Conservation (phyloP, 2,797 vertebrate species). For the Schizopygopsis pylzovi region DNA sequence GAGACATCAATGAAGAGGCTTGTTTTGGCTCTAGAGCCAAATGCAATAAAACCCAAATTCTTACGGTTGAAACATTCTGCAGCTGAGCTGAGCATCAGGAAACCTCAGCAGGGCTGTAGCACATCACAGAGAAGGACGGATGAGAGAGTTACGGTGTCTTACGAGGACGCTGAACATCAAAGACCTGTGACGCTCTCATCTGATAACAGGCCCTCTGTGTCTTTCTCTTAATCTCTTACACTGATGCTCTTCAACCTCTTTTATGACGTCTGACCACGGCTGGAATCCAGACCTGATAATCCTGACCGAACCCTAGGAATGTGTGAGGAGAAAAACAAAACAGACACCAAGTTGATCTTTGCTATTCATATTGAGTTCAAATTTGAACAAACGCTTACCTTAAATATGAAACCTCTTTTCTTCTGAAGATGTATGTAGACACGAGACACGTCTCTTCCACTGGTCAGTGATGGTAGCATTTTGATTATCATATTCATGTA, state of each 20-base stretch:
- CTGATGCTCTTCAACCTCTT: slow-evolving; percentile 67
- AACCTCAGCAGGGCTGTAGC: slow-evolving; percentile 14
- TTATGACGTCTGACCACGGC: slow-evolving; percentile 74
- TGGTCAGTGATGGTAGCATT: too few species aligned
- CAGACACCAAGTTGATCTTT: neutral
- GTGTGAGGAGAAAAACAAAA: slow-evolving; percentile 65
- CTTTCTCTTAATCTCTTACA: slow-evolving; percentile 75
- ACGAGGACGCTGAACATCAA: slow-evolving; percentile 61
- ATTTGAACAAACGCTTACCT: neutral
- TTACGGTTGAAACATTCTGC: neutral
- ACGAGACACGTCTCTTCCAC: neutral
- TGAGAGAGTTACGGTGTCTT: slow-evolving; percentile 61
- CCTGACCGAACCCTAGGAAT: slow-evolving; percentile 67
- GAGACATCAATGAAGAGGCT: slow-evolving; percentile 33
- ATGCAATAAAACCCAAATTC: slow-evolving; percentile 59
- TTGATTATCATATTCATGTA: neutral
- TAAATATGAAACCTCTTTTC: neutral
- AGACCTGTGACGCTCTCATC: slow-evolving; percentile 73
- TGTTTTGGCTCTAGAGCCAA: slow-evolving; percentile 26
- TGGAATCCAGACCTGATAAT: slow-evolving; percentile 78
- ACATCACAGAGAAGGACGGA: slow-evolving; percentile 19
- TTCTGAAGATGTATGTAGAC: neutral
- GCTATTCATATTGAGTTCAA: neutral
- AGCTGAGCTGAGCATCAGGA: slow-evolving; percentile 18
- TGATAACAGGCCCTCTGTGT: slow-evolving; percentile 77